Base-by-base conservation (phyloP, 2,888 invertebrate species). In the Gymnosoma rotundatum region DNA sequence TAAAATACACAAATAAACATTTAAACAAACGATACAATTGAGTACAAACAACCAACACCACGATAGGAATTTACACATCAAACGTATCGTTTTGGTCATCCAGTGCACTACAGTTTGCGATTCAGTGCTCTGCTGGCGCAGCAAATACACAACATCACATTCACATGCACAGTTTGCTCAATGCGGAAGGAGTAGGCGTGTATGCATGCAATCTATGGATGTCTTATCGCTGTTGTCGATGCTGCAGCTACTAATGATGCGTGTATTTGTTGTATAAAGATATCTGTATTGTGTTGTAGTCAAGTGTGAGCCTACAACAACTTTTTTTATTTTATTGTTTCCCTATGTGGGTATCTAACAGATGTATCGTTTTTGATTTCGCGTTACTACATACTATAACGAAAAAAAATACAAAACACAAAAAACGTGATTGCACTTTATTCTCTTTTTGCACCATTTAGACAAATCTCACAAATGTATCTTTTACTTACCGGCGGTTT, bases 301-400 rank as follows among this genome's bases (percentile, higher is more conserved):
- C 16, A 79, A 61, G 79, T 80, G 79, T 80, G 73, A 80, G 73
- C 42, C 61, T n/a, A n/a, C n/a, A n/a, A n/a, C n/a, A n/a, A n/a
- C n/a, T n/a, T n/a, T n/a, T n/a, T n/a, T n/a, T n/a, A n/a, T n/a
- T n/a, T n/a, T n/a, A 60, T 70, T 63, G 73, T 66, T 80, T 60
- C 48, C 10, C 25, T 60, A 70, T 69, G 72, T n/a, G n/a, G n/a
- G n/a, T 86, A 86, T 85, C 86, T 85, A 78, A 73, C 63, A 86
- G 85, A 86, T 86, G 83, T 83, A 86, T 85, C 83, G n/a, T 82
- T 32, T 82, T 61, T 54, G 45, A 64, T 54, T 56, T 21, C 14
- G 16, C 36, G 54, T 9, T 56, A n/a, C 18, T 12, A 56, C 54
- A 38, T 60, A 54, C 4, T 25, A 25, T 2, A 67, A 63, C 0